These are phyloP conservation scores for Aeoliscus strigatus DNA, from an alignment of 2,797 vertebrate genomes.

Conservation along the genomic window DNA sequence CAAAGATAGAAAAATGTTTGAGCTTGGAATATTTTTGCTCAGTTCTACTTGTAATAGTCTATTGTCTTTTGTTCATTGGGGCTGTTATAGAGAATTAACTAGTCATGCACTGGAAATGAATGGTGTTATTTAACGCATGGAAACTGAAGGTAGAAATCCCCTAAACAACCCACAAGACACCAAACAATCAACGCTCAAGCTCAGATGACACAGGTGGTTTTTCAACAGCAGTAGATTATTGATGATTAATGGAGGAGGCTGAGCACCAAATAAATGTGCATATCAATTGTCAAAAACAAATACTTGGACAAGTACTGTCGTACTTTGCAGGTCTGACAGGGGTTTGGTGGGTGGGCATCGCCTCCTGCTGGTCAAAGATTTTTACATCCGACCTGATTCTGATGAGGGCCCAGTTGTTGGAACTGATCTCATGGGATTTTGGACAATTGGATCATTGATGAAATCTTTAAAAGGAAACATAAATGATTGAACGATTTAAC, in stretches of 20 bases:
- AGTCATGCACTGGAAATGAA: conserved; percentile 25
- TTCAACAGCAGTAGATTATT: not conserved
- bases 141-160: conserved; percentile 38
- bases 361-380: conserved; percentile 38
- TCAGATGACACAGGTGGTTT: not conserved
- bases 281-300: too few relatives aligned
- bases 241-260: too few relatives aligned
- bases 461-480: too few relatives aligned
- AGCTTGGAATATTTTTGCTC: conserved; percentile 5
- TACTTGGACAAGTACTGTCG: too few relatives aligned
- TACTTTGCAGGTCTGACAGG: not conserved
- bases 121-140: conserved; percentile 17
- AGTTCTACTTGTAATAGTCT: conserved; percentile 5
- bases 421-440: too few relatives aligned
- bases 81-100: conserved; percentile 15
- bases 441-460: too few relatives aligned
- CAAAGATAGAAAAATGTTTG: conserved; percentile 11
- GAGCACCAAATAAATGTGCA: too few relatives aligned
- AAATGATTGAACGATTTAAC: too few relatives aligned
- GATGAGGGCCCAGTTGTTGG: too few relatives aligned
- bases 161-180: conserved; percentile 12
- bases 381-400: too few relatives aligned
- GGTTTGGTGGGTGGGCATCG: conserved; percentile 10
- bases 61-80: conserved; percentile 10
- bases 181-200: conserved; percentile 1